Evolutionary conservation across 2,888 invertebrate species (phyloP).

Genomic region (Hydriomena furcata): DNA sequence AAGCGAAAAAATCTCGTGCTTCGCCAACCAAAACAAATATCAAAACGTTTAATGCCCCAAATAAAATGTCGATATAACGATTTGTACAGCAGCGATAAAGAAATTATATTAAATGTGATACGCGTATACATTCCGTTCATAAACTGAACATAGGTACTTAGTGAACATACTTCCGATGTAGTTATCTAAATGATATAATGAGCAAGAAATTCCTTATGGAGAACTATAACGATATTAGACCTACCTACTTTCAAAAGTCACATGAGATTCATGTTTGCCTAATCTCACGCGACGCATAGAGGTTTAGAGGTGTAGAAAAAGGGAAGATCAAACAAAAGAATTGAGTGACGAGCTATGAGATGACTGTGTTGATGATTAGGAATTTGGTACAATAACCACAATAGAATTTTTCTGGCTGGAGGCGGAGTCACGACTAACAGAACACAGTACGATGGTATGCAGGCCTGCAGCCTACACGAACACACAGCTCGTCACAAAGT

Average conservation of each 20-base stretch:
- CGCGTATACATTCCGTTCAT: constrained; percentile 57
- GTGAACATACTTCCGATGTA: constrained; percentile 49
- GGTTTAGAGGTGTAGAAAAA: constrained; percentile 51
- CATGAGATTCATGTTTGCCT: constrained; percentile 43
- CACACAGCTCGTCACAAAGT: constrained; percentile 58
- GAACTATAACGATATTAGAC: constrained; percentile 45
- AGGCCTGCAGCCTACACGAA: constrained; percentile 45
- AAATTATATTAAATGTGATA: constrained; percentile 40
- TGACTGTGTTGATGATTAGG: constrained; percentile 72
- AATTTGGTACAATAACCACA: constrained; percentile 80
- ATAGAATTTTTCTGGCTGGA: constrained; percentile 78
- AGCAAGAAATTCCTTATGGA: constrained; percentile 61
- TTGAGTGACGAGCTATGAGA: constrained; percentile 57
- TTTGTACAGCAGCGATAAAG: constrained; percentile 36
- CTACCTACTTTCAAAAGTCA: constrained; percentile 50
- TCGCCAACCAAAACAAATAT: constrained; percentile 51
- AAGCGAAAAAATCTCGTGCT: constrained; percentile 42
- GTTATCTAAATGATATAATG: constrained; percentile 57
- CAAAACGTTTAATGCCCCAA: constrained; percentile 42
- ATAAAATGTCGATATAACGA: constrained; percentile 41
- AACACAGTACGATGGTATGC: constrained; percentile 52
- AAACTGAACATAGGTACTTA: constrained; percentile 45
- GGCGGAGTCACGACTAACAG: constrained; percentile 64
- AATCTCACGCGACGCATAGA: constrained; percentile 49
- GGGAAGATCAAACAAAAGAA: constrained; percentile 60